Evolutionary conservation across 2,113 vertebrate genomes (phyloP), one percentile per base, ranked within the genome.

Genomic region (Anarrhichthys ocellatus): DNA sequence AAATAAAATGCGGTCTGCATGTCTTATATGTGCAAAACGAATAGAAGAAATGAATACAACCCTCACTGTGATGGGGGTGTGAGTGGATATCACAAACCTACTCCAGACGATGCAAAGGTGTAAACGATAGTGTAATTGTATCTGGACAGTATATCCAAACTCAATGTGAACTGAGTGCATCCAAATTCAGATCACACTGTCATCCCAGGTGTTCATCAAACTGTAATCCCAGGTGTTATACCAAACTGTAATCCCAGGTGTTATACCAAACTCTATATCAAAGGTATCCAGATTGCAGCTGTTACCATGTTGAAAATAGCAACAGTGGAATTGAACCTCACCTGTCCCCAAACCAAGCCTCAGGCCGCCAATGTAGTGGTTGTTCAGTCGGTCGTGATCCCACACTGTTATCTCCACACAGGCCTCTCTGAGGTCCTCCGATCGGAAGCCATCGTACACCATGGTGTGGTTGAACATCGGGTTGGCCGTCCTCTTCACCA

Each of bases 381-480:
- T 98, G 64, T 93, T 94, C 9, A 98, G 93, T 65, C 95, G 94
- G 86, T 97, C 95, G 13, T 96, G 97, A 86, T 98, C 97, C 98
- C 98, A 99, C 82, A 99, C 97, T 0, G 97, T 98, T 76, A 99
- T 95, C 78, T 99, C 98, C 69, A 96, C 76, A 14, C 97, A 98
- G 67, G 96, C 96, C 91, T 99, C 97, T 54, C 54, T 95, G 36
- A 99, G 88, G 81, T 99, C 97, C 81, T 96, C 96, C 18, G 94
- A 89, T 38, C 91, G 94, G 83, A 99, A 96, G 54, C 97, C 97
- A 9, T 99, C 96, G 0, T 97, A 99, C 64, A 99, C 97, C 97
- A 99, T 98, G 27, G 96, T 99, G 91, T 99, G 98, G 89, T 99
- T 99, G 88, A 99, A 99, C 71, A 96, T 78, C 0, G 98, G 98